These are phyloP conservation scores for Cotesia glomerata DNA, from an alignment of 1,140 invertebrate species.

Conservation along the genomic window DNA sequence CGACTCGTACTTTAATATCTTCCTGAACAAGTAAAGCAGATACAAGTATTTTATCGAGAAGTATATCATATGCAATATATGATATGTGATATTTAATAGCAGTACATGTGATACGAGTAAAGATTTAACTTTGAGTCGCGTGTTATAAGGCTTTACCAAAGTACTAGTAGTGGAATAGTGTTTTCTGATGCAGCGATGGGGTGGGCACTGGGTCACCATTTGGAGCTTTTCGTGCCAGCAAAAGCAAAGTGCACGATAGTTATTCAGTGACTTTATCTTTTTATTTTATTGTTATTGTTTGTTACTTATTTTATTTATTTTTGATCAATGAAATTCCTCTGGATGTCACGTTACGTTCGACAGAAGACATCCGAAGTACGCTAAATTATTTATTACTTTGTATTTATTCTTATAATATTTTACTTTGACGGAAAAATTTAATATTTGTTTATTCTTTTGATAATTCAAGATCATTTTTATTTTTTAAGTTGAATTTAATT, in stretches of 20 bases:
- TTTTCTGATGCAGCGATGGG: not conserved
- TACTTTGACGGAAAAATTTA: not conserved
- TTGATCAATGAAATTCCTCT: not conserved
- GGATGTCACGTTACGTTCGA: not conserved
- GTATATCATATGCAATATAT: no score
- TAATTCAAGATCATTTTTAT: no score
- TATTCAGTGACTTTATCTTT: not conserved
- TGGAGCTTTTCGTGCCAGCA: constrained; percentile 9
- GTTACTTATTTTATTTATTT: not conserved
- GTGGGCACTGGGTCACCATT: constrained; percentile 16
- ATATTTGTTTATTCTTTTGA: not conserved
- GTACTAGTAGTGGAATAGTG: no score
- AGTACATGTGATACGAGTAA: not conserved
- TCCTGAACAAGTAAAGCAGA: no score
- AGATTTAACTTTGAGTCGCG: constrained; percentile 1
- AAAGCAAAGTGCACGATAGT: constrained; percentile 21
- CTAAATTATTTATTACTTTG: not conserved
- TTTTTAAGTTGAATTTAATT: no score
- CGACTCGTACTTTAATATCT: no score
- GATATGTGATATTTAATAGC: no score
- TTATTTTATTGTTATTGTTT: not conserved
- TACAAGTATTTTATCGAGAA: no score
- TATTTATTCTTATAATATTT: not conserved
- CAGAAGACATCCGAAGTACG: not conserved
- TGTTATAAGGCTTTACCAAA: not conserved